Evolutionary conservation across 2,888 invertebrate genomes (phyloP).

Genomic region (Clanis bilineata): DNA sequence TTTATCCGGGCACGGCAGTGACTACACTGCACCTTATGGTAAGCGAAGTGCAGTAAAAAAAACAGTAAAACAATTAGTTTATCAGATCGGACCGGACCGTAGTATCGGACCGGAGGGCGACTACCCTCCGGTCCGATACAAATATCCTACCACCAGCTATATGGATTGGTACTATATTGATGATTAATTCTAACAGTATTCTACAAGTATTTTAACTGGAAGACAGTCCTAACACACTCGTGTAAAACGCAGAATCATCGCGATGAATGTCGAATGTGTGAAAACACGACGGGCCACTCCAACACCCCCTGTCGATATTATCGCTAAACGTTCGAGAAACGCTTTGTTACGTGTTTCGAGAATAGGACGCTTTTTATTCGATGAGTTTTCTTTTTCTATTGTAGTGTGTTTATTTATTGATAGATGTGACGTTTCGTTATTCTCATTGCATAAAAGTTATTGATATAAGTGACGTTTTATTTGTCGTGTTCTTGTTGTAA

Average conservation of each 20-base stretch:
- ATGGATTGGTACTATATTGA: too few relatives aligned
- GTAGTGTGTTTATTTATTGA: slow-evolving; percentile 19
- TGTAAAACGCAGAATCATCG: slow-evolving; percentile 65
- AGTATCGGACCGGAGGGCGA: too few relatives aligned
- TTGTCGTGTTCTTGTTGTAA: not conserved
- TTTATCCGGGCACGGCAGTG: too few relatives aligned
- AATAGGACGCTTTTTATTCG: slow-evolving; percentile 24
- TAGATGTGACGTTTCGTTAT: not conserved
- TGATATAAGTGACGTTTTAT: not conserved
- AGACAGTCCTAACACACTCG: slow-evolving; percentile 23
- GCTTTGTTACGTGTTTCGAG: slow-evolving; percentile 30
- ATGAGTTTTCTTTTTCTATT: slow-evolving; percentile 19
- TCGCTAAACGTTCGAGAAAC: slow-evolving; percentile 27
- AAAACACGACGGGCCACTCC: slow-evolving; percentile 41
- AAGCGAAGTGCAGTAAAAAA: too few relatives aligned
- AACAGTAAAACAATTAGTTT: too few relatives aligned
- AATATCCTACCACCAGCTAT: too few relatives aligned
- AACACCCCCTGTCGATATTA: slow-evolving; percentile 39
- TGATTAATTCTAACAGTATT: too few relatives aligned
- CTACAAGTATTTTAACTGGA: slow-evolving; percentile 26
- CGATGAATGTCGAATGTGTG: slow-evolving; percentile 71
- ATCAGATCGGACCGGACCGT: too few relatives aligned
- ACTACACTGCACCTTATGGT: too few relatives aligned
- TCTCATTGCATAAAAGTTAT: too few relatives aligned
- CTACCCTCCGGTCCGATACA: too few relatives aligned